phyloP scores from a whole-genome alignment of 1,140 invertebrate genomes.

The Meloidogyne floridensis region DNA sequence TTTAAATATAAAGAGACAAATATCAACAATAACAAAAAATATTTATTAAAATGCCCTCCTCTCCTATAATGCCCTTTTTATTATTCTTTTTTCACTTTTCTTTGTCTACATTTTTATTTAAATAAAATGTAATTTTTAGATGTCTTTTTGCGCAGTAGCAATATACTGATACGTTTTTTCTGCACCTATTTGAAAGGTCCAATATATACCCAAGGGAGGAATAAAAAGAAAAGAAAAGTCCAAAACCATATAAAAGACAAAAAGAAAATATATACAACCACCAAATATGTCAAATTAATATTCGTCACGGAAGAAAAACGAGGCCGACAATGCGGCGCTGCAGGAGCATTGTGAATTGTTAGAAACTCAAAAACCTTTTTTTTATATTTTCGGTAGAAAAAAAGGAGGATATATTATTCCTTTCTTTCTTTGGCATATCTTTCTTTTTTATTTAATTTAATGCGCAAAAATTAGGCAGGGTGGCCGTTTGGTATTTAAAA shows the following conservation, averaged over 20 bases:
- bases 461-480: slow-evolving; percentile 1
- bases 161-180: not conserved
- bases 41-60: too few species aligned
- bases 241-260: not conserved
- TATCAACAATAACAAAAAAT: too few species aligned
- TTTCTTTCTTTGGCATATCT: not conserved
- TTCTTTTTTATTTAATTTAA: not conserved
- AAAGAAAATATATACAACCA: not conserved
- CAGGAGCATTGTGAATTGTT: not conserved
- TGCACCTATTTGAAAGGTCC: slow-evolving; percentile 9
- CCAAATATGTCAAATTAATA: slow-evolving; percentile 21
- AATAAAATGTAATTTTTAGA: not conserved
- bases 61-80: too few species aligned
- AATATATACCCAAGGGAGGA: not conserved
- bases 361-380: not conserved
- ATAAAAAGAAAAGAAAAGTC: not conserved
- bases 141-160: not conserved
- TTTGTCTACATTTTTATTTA: slow-evolving; percentile 4
- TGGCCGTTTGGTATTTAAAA: slow-evolving; percentile 2
- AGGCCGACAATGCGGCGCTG: not conserved
- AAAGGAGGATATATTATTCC: too few species aligned
- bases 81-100: not conserved
- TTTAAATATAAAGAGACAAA: too few species aligned
- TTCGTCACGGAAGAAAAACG: slow-evolving; percentile 21
- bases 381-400: too few species aligned